phyloP scores from a whole-genome alignment of 2,888 invertebrate species.

The Sturmia bella region DNA sequence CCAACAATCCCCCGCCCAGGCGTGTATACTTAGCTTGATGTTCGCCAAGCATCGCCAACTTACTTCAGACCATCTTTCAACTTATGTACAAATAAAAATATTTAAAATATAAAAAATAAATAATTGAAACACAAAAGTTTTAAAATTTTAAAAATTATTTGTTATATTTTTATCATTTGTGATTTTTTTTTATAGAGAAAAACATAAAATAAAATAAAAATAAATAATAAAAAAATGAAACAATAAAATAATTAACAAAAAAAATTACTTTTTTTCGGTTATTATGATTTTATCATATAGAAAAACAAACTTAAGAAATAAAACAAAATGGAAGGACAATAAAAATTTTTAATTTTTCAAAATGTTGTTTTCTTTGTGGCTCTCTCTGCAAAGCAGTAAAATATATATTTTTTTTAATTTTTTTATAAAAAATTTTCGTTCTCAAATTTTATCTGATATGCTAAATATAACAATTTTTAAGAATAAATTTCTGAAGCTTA shows the following conservation, averaged over 20 bases:
- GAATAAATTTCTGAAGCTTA: slow-evolving; percentile 30
- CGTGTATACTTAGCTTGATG: too few relatives aligned
- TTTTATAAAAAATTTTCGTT: slow-evolving; percentile 43
- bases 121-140: slow-evolving; percentile 62
- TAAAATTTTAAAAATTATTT: slow-evolving; percentile 55
- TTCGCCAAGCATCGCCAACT: too few relatives aligned
- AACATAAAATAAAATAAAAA: slow-evolving; percentile 38
- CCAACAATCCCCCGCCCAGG: too few relatives aligned
- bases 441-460: slow-evolving; percentile 55
- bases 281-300: slow-evolving; percentile 60
- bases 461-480: slow-evolving; percentile 56
- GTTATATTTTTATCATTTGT: slow-evolving; percentile 61
- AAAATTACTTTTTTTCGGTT: slow-evolving; percentile 10
- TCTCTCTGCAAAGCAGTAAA: slow-evolving; percentile 55
- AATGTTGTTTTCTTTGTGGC: slow-evolving; percentile 52
- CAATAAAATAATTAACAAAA: slow-evolving; percentile 63
- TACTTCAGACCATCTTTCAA: too few relatives aligned
- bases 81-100: not conserved
- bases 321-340: slow-evolving; percentile 54
- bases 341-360: slow-evolving; percentile 11
- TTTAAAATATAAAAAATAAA: slow-evolving; percentile 44
- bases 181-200: slow-evolving; percentile 54
- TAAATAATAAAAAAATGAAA: slow-evolving; percentile 51
- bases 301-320: slow-evolving; percentile 33
- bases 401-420: slow-evolving; percentile 45